phyloP scores from a whole-genome alignment of 2,113 vertebrate genomes.

The Oreotrochilus melanogaster region DNA sequence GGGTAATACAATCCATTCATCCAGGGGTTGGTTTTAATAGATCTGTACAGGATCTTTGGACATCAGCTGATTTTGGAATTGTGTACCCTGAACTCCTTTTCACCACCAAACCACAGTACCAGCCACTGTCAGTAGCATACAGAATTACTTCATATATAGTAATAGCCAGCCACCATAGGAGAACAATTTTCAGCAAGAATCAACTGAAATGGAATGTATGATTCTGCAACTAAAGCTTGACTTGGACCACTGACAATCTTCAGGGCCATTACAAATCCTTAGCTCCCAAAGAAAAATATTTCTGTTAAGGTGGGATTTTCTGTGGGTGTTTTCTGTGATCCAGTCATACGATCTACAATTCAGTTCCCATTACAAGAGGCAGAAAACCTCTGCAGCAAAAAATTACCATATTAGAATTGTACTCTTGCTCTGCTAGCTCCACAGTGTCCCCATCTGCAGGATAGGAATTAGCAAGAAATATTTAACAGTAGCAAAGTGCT shows the following conservation, averaged over 20 bases:
- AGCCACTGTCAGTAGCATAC: neutral
- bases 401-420: neutral
- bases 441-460: neutral
- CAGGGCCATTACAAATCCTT: neutral
- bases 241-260: neutral
- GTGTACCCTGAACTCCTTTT: neutral
- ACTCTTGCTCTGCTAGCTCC: neutral
- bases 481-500: neutral
- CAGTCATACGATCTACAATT: neutral
- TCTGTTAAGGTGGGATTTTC: neutral
- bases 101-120: neutral
- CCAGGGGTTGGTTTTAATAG: neutral
- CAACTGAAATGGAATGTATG: neutral
- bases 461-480: neutral
- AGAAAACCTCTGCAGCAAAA: neutral
- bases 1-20: accelerated
- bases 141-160: neutral
- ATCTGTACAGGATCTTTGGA: neutral
- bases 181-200: neutral
- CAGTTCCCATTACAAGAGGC: neutral
- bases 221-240: neutral
- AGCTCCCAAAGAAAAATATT: neutral
- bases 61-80: neutral
- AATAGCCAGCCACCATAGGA: neutral
- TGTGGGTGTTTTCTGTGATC: neutral